These are phyloP conservation scores for Ibycter americanus DNA, from an alignment of 2,797 vertebrate species.

Conservation along the genomic window DNA sequence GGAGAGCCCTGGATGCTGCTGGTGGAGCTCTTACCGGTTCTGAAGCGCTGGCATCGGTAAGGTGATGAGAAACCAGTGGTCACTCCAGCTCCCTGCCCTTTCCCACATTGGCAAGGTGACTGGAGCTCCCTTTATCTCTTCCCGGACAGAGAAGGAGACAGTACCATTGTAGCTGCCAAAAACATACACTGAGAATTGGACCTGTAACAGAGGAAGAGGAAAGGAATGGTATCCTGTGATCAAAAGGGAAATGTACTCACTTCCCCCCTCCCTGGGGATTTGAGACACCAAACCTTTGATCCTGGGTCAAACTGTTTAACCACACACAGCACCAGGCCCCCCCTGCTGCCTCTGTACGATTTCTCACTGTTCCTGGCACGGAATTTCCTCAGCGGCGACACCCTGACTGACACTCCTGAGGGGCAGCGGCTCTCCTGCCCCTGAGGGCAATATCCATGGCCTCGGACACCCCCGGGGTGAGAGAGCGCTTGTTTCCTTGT, in stretches of 20 bases:
- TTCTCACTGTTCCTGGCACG: background rate
- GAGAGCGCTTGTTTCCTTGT: background rate
- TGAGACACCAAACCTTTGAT: background rate
- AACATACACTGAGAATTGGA: slow-evolving; percentile 85
- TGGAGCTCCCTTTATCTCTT: slow-evolving; percentile 70
- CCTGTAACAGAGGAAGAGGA: slow-evolving; percentile 66
- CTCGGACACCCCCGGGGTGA: background rate
- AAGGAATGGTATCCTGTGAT: background rate
- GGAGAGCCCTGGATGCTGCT: background rate
- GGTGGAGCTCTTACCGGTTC: slow-evolving; percentile 68
- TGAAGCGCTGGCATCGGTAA: slow-evolving; percentile 79
- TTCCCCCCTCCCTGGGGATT: background rate
- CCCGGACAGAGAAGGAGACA: slow-evolving; percentile 78
- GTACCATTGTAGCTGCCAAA: slow-evolving; percentile 86
- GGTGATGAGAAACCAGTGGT: slow-evolving; percentile 83
- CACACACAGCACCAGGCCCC: background rate
- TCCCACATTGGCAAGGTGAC: slow-evolving; percentile 77
- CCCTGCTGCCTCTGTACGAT: background rate
- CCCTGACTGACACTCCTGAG: background rate
- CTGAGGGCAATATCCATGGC: background rate
- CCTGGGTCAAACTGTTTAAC: background rate
- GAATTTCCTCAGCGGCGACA: background rate
- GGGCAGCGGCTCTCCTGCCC: background rate
- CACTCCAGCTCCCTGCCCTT: slow-evolving; percentile 75
- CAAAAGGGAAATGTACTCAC: background rate